Conservation (phyloP, 2,888 invertebrate species). For the Stenoptilia bipunctidactyla region DNA sequence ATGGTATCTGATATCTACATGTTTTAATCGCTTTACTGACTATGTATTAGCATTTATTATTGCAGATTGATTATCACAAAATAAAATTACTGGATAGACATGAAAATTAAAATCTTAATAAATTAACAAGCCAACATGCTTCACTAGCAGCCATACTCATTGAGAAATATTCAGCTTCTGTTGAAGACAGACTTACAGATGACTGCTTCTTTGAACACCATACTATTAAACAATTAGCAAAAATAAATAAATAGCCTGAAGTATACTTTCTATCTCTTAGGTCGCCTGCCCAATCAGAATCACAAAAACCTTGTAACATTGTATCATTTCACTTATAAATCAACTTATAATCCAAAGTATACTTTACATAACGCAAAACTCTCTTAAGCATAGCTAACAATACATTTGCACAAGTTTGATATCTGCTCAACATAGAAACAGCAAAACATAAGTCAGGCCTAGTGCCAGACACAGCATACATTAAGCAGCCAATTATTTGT, state of each 20-base stretch:
- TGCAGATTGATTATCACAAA: too few species aligned
- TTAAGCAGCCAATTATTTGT: too few species aligned
- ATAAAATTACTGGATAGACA: conserved; percentile 8
- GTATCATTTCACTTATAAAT: conserved; percentile 13
- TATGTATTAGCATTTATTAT: conserved; percentile 9
- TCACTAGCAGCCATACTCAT: too few species aligned
- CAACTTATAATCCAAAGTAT: conserved; percentile 11
- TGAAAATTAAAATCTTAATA: conserved; percentile 10
- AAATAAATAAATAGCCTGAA: conserved; percentile 2
- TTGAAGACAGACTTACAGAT: conserved; percentile 7
- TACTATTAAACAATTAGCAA: neutral
- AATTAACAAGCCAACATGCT: too few species aligned
- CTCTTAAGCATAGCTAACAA: too few species aligned
- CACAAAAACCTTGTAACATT: conserved; percentile 13
- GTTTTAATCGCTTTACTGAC: conserved; percentile 7
- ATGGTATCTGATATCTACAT: conserved; percentile 8
- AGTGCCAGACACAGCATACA: too few species aligned
- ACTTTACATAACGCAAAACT: conserved; percentile 12
- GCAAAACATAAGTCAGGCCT: too few species aligned
- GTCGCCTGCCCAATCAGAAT: conserved; percentile 12
- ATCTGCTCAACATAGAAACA: too few species aligned
- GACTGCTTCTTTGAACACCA: conserved; percentile 4
- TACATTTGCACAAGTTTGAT: too few species aligned
- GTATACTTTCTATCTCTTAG: conserved; percentile 7
- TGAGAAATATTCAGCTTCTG: conserved; percentile 11